Conservation (phyloP, 2,888 invertebrate species). For the Dastarcus helophoroides region DNA sequence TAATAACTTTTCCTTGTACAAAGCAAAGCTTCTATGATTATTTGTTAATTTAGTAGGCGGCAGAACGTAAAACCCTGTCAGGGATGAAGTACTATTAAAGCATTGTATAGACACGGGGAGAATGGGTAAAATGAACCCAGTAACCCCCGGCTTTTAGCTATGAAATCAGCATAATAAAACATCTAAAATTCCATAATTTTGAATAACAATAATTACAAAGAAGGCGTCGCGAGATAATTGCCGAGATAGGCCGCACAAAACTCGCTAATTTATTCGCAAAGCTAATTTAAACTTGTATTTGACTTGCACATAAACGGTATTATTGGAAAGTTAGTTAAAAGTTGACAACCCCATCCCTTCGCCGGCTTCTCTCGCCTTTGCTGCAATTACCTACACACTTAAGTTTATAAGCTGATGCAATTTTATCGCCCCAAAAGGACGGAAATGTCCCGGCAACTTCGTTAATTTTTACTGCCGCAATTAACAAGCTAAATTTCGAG, state of each 20-base stretch:
- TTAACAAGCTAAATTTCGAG: too few species aligned
- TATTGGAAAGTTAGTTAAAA: constrained; percentile 39
- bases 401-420: constrained; percentile 21
- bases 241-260: constrained; percentile 39
- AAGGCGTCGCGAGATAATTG: constrained; percentile 37
- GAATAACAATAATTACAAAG: constrained; percentile 40
- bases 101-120: constrained; percentile 10
- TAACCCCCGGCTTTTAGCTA: constrained; percentile 30
- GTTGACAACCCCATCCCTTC: constrained; percentile 34
- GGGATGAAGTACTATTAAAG: constrained; percentile 27
- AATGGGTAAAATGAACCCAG: constrained; percentile 26
- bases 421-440: constrained; percentile 14
- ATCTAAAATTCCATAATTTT: constrained; percentile 39
- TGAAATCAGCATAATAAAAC: constrained; percentile 39
- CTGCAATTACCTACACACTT: constrained; percentile 22
- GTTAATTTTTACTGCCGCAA: constrained; percentile 12
- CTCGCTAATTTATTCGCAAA: constrained; percentile 39
- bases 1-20: too few species aligned
- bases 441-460: constrained; percentile 13
- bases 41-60: too few species aligned
- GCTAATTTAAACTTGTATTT: constrained; percentile 42
- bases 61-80: too few species aligned
- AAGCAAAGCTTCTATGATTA: too few species aligned
- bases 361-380: constrained; percentile 13
- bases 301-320: constrained; percentile 40